Evolutionary conservation across 2,113 vertebrate species (phyloP).

Genomic region (Bos javanicus): DNA sequence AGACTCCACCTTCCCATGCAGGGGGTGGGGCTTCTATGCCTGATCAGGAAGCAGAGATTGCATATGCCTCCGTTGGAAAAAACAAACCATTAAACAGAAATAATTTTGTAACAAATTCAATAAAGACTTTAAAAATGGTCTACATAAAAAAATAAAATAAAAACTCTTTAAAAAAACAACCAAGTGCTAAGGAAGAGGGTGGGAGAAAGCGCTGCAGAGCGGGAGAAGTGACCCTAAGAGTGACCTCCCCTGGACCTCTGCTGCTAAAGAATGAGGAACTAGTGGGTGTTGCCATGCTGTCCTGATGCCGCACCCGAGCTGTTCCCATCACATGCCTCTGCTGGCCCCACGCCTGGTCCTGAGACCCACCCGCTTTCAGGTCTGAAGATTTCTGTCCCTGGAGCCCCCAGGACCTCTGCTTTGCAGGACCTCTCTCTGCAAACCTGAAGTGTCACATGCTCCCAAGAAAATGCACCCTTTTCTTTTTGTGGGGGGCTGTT

Average conservation of each 20-base stretch:
- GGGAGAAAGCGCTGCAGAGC: neutral
- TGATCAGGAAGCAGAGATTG: neutral
- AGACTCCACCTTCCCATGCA: neutral
- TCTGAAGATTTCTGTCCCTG: neutral
- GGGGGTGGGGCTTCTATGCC: neutral
- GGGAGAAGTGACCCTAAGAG: too few species aligned
- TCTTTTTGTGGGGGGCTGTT: neutral
- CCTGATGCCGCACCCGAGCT: accelerated
- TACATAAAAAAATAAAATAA: too few species aligned
- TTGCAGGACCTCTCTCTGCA: neutral
- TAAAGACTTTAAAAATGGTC: neutral
- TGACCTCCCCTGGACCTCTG: accelerated
- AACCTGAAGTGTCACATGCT: accelerated
- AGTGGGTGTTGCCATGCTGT: accelerated
- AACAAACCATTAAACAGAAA: neutral
- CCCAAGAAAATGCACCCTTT: neutral
- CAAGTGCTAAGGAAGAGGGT: neutral
- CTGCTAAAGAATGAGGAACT: accelerated
- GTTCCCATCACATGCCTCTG: neutral
- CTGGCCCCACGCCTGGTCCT: neutral
- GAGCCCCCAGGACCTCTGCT: neutral
- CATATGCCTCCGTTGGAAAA: neutral
- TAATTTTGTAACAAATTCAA: neutral
- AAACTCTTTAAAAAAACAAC: neutral
- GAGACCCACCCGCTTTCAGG: neutral